Evolutionary conservation across 2,797 vertebrate genomes (phyloP), one percentile per base, ranked within the genome.

Genomic region (Varecia variegata): DNA sequence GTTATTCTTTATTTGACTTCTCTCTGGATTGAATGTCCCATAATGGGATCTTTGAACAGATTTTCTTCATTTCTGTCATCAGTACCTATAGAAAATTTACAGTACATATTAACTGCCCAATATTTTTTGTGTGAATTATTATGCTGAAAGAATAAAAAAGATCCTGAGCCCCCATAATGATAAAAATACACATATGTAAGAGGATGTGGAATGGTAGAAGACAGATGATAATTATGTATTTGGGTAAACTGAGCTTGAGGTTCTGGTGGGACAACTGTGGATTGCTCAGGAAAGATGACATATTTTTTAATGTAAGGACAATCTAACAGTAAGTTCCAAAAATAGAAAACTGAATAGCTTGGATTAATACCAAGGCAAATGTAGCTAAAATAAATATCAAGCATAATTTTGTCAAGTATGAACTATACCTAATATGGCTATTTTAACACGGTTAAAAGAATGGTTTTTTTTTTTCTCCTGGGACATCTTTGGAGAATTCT

Each of bases 381-480:
- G 84, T 95, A 96, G 93, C 88, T 97, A 97, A 97, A 97, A 96
- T 96, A 98, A 97, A 95, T 96, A 97, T 79, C 80, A 94, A 97
- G 88, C n/a, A 92, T 32, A 84, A 87, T 93, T 95, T 94, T 96
- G 74, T 96, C 79, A 97, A 96, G 87, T 88, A 96, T 82, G 95
- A 97, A 93, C 93, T 95, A 74, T 95, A 95, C 96, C 94, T 97
- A 98, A 98, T 97, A 97, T 96, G 96, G 97, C 58, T 94, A 97
- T 96, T 95, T 96, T 95, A 97, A 96, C 88, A 97, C 74, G 40
- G 86, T 91, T 96, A 80, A 90, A 79, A 92, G 79, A 95, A 96
- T 92, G 56, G 52, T 81, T 82, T 74, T 87, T 73, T 73, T 62
- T 12, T 54, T 20, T 8, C 27, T 80, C 54, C 27, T 58, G 92